Evolutionary conservation across 2,888 invertebrate species (phyloP), one percentile per base, ranked within the genome.

Genomic region (Cylindroiulus punctatus): DNA sequence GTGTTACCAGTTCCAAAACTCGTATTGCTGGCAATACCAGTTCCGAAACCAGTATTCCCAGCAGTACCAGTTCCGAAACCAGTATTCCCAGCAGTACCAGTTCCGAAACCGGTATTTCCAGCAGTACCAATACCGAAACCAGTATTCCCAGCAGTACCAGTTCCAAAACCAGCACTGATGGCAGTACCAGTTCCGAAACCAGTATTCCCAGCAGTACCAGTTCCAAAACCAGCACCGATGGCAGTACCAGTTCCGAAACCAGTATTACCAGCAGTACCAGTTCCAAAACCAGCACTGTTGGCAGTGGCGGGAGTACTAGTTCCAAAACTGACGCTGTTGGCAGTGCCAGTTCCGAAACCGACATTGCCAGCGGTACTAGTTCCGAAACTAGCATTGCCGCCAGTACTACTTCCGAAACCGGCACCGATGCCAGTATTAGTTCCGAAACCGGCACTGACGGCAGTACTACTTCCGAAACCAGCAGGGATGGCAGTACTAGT

Each of bases 361-460:
- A 30, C 81, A 81, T 36, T 81, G 30, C 14, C n/a, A n/a, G 52
- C 52, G n/a, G 12, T 57, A 57, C 52, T 7, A 1, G 52, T 57
- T 57, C n/a, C 52, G 7, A 57, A 57, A 57, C n/a, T n/a, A 57
- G 52, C n/a, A 57, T 57, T 57, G n/a, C 3, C n/a, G 52, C n/a
- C 52, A 57, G 12, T 57, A 57, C n/a, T n/a, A n/a, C n/a, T n/a
- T 57, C 52, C 52, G n/a, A 57, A 57, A 57, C 52, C 52, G n/a
- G n/a, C 52, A 57, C 17, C n/a, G n/a, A 3, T 8, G 14, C 1
- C 19, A 36, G 1, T 81, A 81, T n/a, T 81, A 7, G 36, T 14
- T 36, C 30, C 82, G n/a, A 81, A 81, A 81, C 30, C 40, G 19
- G 40, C 82, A n/a, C 26, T 81, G n/a, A 2, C 26, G 36, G 19